A percentile compares a stretch with the other conserved stretches of the same genome.
phyloP scores from a whole-genome alignment of 2,113 vertebrate species.

The Rhinichthys klamathensis region DNA sequence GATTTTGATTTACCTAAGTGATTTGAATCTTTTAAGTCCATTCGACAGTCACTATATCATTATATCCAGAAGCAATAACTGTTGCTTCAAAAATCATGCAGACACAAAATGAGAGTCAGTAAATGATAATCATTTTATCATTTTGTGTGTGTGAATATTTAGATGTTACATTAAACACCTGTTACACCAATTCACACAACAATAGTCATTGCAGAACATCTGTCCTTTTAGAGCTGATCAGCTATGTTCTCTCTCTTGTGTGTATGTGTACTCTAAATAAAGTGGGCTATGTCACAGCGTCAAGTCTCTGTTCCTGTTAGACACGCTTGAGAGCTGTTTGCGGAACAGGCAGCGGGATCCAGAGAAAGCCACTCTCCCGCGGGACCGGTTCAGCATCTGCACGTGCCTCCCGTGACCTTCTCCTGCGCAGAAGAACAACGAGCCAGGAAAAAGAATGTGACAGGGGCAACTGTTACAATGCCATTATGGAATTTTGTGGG shows the following conservation, averaged over 20 bases:
- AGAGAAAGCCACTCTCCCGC: neutral
- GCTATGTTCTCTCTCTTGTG: neutral
- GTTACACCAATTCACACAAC: neutral
- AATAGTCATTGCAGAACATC: conserved; percentile 10
- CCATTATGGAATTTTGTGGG: neutral
- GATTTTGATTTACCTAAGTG: neutral
- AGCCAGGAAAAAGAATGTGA: neutral
- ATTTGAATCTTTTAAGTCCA: neutral
- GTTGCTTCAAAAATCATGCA: neutral
- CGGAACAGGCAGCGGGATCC: conserved; percentile 20
- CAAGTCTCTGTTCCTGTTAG: conserved; percentile 28
- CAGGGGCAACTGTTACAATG: conserved; percentile 15
- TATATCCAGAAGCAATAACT: neutral
- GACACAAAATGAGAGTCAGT: neutral
- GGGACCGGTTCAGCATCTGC: conserved; percentile 39
- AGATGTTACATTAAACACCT: conserved; percentile 4
- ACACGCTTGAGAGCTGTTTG: conserved; percentile 26
- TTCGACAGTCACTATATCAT: neutral
- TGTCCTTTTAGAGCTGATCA: conserved; percentile 24
- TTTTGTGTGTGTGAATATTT: neutral
- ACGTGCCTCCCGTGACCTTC: conserved; percentile 29
- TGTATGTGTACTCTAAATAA: conserved; percentile 16
- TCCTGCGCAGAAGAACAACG: neutral
- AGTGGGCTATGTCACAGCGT: conserved; percentile 13
- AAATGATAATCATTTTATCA: neutral